Conservation (phyloP, 2,113 vertebrate species). For the Cisticola juncidis region DNA sequence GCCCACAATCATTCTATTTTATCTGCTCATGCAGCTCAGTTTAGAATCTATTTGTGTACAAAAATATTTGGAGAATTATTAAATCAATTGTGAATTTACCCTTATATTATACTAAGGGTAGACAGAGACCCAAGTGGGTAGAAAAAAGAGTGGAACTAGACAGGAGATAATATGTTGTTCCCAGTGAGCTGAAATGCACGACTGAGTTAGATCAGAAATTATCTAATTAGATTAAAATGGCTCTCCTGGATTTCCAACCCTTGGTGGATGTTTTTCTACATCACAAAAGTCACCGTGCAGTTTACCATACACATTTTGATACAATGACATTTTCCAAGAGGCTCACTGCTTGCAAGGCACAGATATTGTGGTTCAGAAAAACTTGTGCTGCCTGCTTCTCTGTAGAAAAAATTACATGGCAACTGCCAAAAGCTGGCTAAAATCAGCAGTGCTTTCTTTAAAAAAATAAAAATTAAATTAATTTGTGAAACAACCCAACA, state of each 20-base stretch:
- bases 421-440: background rate
- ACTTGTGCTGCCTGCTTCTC: background rate
- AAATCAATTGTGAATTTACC: background rate
- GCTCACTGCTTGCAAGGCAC: background rate
- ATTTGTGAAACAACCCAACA: background rate
- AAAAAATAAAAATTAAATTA: background rate
- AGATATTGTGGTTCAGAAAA: background rate
- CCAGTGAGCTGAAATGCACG: background rate
- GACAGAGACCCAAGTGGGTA: background rate
- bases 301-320: constrained; percentile 1
- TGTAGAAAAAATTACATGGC: background rate
- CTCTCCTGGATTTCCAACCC: background rate
- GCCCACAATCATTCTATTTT: background rate
- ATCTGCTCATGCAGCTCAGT: rapidly evolving
- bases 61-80: background rate
- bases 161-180: background rate
- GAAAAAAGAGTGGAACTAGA: background rate
- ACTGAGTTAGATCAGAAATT: background rate
- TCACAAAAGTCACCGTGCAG: background rate
- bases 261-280: background rate
- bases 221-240: background rate
- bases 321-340: constrained; percentile 5
- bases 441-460: background rate
- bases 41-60: background rate
- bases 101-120: background rate